Base-by-base conservation (phyloP, 1,140 invertebrate genomes). In the Leucophenga varia region DNA sequence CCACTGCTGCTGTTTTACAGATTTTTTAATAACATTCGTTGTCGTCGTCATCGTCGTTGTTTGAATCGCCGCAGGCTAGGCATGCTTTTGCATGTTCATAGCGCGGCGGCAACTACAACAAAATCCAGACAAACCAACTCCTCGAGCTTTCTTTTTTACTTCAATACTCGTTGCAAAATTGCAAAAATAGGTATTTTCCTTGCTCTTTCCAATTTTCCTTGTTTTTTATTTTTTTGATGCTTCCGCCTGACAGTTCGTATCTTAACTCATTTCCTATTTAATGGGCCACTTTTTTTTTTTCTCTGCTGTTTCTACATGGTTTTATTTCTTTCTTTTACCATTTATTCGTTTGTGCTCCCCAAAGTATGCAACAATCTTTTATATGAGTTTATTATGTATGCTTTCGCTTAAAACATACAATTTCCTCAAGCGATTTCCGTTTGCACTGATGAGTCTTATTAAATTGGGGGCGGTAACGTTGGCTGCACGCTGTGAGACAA, bases 331-430 rank as follows among this genome's bases (percentile, higher is more conserved):
- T n/a, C n/a, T n/a, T n/a, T n/a, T n/a, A n/a, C n/a, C n/a, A n/a
- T 7, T 3, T 18, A 6, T 19, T 20, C 18, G 8, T 19, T 39
- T 17, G 22, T 17, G 35, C 34, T 38, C 32, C 51, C 44, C 31
- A 37, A 39, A 48, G 61, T 39, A 44, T 67, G 64, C 63, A 63
- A 61, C 63, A 63, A 63, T 67, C 63, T 67, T 67, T 67, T 67
- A 61, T 67, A 67, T 59, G 63, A 63, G 63, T 67, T 67, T 67
- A 67, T 67, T 67, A 67, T 67, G 56, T 67, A 67, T 67, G 64
- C 63, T 67, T 67, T 67, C 54, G 63, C 63, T 67, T 67, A 54
- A 67, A 67, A 67, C 59, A 63, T 53, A 67, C 63, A 68, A 63
- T 67, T 67, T 67, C 64, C 63, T 67, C 64, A 63, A 67, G 63